phyloP scores from a whole-genome alignment of 1,140 invertebrate species.

The Akabosia matsudoensis region DNA sequence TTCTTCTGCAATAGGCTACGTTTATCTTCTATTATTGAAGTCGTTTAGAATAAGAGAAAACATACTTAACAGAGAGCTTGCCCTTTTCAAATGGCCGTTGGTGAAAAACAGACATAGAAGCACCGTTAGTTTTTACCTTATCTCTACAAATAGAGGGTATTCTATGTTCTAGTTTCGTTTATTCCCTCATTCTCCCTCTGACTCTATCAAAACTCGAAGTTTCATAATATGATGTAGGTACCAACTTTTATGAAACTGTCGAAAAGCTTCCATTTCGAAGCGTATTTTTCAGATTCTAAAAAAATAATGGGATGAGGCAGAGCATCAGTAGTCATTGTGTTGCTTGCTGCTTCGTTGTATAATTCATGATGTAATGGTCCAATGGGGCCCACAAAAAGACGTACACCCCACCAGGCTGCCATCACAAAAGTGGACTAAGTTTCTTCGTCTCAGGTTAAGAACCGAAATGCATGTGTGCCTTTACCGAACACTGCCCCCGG shows the following conservation, averaged over 20 bases:
- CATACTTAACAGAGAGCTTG: not conserved
- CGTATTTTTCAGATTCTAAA: not conserved
- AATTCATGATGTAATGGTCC: conserved; percentile 22
- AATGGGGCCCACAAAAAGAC: conserved; percentile 23
- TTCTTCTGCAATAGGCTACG: no score
- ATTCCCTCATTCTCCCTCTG: not conserved
- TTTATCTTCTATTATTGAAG: no score
- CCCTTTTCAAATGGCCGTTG: not conserved
- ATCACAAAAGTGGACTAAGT: conserved; percentile 5
- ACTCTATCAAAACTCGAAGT: no score
- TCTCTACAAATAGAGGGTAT: not conserved
- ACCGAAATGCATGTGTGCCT: no score
- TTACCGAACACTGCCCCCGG: no score
- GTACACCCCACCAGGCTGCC: not conserved
- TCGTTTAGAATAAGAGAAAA: not conserved
- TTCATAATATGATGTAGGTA: no score
- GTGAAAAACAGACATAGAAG: not conserved
- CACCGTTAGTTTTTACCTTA: not conserved
- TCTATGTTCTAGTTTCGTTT: not conserved
- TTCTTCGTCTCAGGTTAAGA: conserved; percentile 3
- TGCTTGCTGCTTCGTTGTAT: conserved; percentile 14
- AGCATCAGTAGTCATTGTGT: conserved; percentile 6
- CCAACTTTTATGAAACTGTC: no score
- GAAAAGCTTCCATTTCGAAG: no score
- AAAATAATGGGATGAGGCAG: not conserved